Conservation (phyloP, 2,888 invertebrate genomes). For the Dermolepida albohirtum region DNA sequence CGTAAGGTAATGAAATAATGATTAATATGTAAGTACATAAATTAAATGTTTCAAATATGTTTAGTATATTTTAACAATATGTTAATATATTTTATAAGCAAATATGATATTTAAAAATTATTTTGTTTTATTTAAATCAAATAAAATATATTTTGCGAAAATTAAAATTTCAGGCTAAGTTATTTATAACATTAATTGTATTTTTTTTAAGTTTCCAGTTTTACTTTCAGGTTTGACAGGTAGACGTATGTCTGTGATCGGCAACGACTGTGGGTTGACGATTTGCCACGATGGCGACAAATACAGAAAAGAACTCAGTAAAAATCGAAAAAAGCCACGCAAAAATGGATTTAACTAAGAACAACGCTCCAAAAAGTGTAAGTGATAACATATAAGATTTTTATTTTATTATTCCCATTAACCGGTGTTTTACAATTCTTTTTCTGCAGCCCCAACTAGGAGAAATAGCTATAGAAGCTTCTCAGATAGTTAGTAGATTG, state of each 20-base stretch:
- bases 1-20: no score
- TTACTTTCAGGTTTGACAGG: no score
- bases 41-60: no score
- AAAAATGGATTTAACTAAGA: constrained; percentile 53
- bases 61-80: no score
- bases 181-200: no score
- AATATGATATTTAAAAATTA: not conserved
- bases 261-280: not conserved
- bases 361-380: constrained; percentile 50
- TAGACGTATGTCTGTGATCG: no score
- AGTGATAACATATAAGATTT: constrained; percentile 30
- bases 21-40: no score
- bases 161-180: no score
- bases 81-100: not conserved
- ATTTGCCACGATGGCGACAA: constrained; percentile 59
- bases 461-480: constrained; percentile 65
- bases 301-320: constrained; percentile 50
- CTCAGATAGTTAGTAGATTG: constrained; percentile 64
- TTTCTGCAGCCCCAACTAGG: constrained; percentile 59
- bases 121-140: no score
- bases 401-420: not conserved
- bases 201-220: no score
- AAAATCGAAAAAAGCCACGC: constrained; percentile 51
- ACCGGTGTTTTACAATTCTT: not conserved
- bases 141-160: no score